Percentiles rank a stretch among this genome's conserved stretches.
Evolutionary conservation across 2,113 vertebrate genomes (phyloP).

Genomic region (Pelmatolapia mariae): DNA sequence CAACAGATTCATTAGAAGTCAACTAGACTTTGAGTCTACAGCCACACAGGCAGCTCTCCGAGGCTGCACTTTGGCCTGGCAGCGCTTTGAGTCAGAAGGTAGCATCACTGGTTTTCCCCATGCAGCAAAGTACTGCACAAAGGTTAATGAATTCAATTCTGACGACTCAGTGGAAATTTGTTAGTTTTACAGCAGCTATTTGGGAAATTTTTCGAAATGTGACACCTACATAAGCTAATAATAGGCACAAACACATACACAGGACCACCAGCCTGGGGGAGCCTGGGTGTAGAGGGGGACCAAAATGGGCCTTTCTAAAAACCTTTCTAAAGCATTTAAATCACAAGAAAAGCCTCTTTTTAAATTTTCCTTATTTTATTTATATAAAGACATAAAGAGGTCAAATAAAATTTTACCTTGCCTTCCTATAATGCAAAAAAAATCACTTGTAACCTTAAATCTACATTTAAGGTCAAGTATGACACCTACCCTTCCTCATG

Average conservation of each 20-base stretch:
- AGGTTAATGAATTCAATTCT: not conserved
- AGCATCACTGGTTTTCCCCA: not conserved
- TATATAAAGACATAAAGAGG: not conserved
- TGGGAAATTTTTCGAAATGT: not conserved
- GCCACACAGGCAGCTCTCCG: not conserved
- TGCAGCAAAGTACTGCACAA: not conserved
- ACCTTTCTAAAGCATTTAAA: not conserved
- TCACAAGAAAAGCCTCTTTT: not conserved
- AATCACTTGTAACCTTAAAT: not conserved
- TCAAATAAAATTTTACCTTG: not conserved
- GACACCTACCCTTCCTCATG: not conserved
- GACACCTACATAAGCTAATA: not conserved
- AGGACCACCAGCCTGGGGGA: not conserved
- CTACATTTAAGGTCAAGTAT: not conserved
- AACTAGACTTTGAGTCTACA: not conserved
- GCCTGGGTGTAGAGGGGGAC: not conserved
- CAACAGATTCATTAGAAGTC: conserved; percentile 19
- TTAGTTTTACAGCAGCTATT: not conserved
- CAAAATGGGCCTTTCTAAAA: not conserved
- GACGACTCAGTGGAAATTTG: not conserved
- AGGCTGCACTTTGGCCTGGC: not conserved
- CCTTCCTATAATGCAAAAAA: not conserved
- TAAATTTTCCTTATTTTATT: not conserved
- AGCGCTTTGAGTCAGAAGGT: not conserved
- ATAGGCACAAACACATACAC: not conserved